phyloP scores from a whole-genome alignment of 2,888 invertebrate species.

The Stegana nigrithorax region DNA sequence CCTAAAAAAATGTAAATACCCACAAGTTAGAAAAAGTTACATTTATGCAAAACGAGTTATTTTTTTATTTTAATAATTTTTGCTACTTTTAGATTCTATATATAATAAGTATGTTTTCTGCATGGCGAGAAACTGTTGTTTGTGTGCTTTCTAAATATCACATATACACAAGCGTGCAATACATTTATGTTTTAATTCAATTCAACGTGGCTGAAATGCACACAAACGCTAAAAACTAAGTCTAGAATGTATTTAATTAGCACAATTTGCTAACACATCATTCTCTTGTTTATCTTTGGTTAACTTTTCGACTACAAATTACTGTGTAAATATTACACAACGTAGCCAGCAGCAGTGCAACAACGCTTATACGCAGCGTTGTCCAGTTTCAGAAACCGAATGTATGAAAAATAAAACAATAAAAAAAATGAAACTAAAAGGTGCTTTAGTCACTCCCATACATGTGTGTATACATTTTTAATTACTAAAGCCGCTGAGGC shows the following conservation, averaged over 20 bases:
- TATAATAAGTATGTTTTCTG: no score
- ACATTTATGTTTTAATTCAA: no score
- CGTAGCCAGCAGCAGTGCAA: background rate
- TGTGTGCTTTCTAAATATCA: no score
- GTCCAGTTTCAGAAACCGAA: no score
- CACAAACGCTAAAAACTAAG: background rate
- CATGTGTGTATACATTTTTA: background rate
- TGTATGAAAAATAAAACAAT: no score
- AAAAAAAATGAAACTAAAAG: no score
- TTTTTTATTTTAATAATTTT: background rate
- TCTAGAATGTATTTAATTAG: no score
- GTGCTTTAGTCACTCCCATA: background rate
- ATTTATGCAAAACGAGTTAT: no score
- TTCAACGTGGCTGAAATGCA: background rate
- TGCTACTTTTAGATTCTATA: background rate
- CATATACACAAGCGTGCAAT: no score
- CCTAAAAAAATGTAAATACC: no score
- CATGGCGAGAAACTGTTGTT: background rate
- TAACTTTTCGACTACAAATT: conserved; percentile 6
- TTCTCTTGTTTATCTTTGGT: conserved; percentile 2
- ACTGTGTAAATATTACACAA: background rate
- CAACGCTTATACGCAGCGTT: background rate
- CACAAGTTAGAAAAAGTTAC: no score
- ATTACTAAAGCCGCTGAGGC: background rate
- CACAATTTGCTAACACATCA: background rate